These are phyloP conservation scores for Drosophila barbarae DNA, from an alignment of 2,888 invertebrate species.

Conservation along the genomic window DNA sequence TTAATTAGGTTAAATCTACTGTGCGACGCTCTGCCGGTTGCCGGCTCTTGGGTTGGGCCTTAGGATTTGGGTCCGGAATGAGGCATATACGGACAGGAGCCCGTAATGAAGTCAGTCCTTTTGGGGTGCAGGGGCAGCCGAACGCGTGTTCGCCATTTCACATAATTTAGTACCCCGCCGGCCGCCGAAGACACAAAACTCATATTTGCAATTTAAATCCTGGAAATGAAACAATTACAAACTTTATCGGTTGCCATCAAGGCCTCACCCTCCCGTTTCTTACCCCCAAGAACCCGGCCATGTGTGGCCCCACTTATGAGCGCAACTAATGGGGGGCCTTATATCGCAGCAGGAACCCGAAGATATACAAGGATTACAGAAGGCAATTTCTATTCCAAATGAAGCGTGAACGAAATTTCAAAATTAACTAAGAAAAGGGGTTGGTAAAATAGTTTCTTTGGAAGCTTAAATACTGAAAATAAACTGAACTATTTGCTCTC, in stretches of 20 bases:
- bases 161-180: slow-evolving; percentile 63
- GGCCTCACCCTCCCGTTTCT: background rate
- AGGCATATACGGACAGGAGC: background rate
- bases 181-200: slow-evolving; percentile 51
- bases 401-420: slow-evolving; percentile 3
- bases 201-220: slow-evolving; percentile 78
- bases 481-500: background rate
- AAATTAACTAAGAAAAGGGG: background rate
- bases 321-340: background rate
- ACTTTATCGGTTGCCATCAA: slow-evolving; percentile 70
- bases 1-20: slow-evolving; percentile 79
- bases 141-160: slow-evolving; percentile 48
- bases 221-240: slow-evolving; percentile 77
- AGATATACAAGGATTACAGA: background rate
- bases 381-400: slow-evolving; percentile 3
- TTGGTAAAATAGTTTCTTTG: background rate
- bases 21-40: slow-evolving; percentile 48
- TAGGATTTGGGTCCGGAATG: slow-evolving; percentile 25
- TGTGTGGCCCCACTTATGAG: slow-evolving; percentile 25
- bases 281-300: slow-evolving; percentile 14
- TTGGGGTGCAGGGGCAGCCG: slow-evolving; percentile 9
- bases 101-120: slow-evolving; percentile 36
- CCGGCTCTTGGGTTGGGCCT: slow-evolving; percentile 50
- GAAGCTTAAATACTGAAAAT: background rate
- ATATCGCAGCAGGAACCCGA: background rate